phyloP scores from a whole-genome alignment of 2,113 vertebrate genomes.

The Blennius ocellaris region DNA sequence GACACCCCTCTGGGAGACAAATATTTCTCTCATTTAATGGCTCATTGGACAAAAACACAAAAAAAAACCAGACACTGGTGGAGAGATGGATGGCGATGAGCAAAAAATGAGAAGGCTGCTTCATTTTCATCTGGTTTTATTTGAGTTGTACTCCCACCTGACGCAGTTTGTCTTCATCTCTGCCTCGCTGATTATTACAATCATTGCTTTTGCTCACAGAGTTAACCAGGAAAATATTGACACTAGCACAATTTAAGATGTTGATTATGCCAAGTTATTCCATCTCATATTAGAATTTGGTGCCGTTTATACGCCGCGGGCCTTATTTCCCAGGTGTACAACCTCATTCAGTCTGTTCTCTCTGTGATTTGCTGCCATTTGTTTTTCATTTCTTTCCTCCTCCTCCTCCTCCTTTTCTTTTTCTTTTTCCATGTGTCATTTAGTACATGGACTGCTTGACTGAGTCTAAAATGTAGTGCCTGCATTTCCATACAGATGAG shows the following conservation, averaged over 20 bases:
- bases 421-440: slow-evolving; percentile 8
- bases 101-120: not conserved
- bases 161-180: slow-evolving; percentile 3
- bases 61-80: not conserved
- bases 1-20: not conserved
- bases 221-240: slow-evolving; percentile 32
- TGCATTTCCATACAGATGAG: not conserved
- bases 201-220: slow-evolving; percentile 10
- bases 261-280: slow-evolving; percentile 28
- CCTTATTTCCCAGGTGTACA: slow-evolving; percentile 48
- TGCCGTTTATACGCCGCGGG: not conserved
- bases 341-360: not conserved
- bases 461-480: not conserved
- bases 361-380: not conserved
- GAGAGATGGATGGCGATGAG: not conserved
- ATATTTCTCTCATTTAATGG: not conserved
- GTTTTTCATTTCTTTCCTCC: not conserved
- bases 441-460: not conserved
- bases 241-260: slow-evolving; percentile 14
- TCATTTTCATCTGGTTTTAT: slow-evolving; percentile 26
- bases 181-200: slow-evolving; percentile 12
- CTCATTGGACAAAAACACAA: no score
- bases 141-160: not conserved
- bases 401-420: not conserved
- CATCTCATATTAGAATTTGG: slow-evolving; percentile 18